phyloP scores from a whole-genome alignment of 2,113 vertebrate species.

The Plecotus auritus region DNA sequence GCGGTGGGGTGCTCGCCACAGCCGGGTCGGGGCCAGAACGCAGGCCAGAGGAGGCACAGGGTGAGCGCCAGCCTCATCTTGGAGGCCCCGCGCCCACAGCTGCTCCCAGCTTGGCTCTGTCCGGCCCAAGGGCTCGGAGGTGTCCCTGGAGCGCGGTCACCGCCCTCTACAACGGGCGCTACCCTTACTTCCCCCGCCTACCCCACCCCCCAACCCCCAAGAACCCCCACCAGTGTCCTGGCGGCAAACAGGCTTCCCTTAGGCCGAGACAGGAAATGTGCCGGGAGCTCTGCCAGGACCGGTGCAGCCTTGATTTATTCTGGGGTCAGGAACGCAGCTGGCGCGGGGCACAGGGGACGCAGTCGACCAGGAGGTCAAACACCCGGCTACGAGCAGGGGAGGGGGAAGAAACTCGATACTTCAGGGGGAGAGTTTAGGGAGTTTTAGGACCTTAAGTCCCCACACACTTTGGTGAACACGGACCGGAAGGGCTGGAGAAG shows the following conservation, averaged over 20 bases:
- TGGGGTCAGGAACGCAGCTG: constrained; percentile 43
- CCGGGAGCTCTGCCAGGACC: constrained; percentile 50
- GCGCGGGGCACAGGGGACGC: neutral
- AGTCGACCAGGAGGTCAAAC: neutral
- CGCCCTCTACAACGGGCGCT: constrained; percentile 40
- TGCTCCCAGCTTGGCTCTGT: neutral
- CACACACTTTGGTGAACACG: neutral
- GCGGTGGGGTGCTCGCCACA: neutral
- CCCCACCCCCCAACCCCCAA: neutral
- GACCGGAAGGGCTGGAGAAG: constrained; percentile 26
- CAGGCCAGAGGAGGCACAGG: constrained; percentile 69
- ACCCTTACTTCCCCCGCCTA: neutral
- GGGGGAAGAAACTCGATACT: neutral
- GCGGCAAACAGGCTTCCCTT: constrained; percentile 57
- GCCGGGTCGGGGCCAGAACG: constrained; percentile 15
- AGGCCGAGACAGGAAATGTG: constrained; percentile 72
- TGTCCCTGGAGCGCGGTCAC: constrained; percentile 36
- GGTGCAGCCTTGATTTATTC: constrained; percentile 66
- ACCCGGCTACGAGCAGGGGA: neutral
- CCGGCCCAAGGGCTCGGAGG: neutral
- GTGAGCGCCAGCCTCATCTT: constrained; percentile 66
- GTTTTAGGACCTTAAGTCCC: neutral
- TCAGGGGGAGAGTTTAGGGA: neutral
- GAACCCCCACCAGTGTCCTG: neutral
- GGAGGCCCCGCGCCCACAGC: neutral